These are phyloP conservation scores for Cranoglanis bouderius DNA, from an alignment of 2,113 vertebrate genomes.

Conservation along the genomic window DNA sequence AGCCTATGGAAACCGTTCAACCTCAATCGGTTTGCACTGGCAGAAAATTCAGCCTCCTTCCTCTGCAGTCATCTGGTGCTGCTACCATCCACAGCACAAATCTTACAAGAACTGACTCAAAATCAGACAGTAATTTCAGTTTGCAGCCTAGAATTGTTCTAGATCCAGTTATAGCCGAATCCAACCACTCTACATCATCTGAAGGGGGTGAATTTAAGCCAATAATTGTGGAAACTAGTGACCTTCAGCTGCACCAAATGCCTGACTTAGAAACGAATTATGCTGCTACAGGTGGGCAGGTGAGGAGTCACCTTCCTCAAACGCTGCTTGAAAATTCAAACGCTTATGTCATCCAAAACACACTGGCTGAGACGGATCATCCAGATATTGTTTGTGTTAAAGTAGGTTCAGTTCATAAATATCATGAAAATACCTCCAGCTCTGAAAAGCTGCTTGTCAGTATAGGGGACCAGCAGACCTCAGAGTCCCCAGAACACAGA, in stretches of 20 bases:
- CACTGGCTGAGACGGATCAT: conserved; percentile 22
- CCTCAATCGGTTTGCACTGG: conserved; percentile 36
- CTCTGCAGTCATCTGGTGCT: conserved; percentile 21
- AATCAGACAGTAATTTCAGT: conserved; percentile 40
- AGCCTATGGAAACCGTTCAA: conserved; percentile 30
- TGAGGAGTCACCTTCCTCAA: not conserved
- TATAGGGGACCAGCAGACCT: not conserved
- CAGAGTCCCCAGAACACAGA: not conserved
- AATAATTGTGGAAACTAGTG: conserved; percentile 22
- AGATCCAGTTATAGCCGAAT: conserved; percentile 17
- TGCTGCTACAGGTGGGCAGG: conserved; percentile 9
- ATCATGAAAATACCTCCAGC: not conserved
- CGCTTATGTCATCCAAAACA: not conserved
- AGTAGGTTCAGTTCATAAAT: not conserved
- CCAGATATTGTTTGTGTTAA: conserved; percentile 11
- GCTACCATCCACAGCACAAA: conserved; percentile 20
- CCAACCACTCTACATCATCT: conserved; percentile 8
- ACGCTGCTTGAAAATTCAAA: not conserved
- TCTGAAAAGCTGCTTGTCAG: not conserved
- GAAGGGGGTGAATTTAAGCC: conserved; percentile 6
- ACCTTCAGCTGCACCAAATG: not conserved
- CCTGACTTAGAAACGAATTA: not conserved
- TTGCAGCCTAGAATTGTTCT: conserved; percentile 53
- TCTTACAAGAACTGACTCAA: not conserved
- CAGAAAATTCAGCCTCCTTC: conserved; percentile 20